A percentile compares a stretch with the other conserved stretches of the same genome.
These are phyloP conservation scores for Andrena praecox DNA, from an alignment of 2,888 invertebrate species.

Conservation along the genomic window DNA sequence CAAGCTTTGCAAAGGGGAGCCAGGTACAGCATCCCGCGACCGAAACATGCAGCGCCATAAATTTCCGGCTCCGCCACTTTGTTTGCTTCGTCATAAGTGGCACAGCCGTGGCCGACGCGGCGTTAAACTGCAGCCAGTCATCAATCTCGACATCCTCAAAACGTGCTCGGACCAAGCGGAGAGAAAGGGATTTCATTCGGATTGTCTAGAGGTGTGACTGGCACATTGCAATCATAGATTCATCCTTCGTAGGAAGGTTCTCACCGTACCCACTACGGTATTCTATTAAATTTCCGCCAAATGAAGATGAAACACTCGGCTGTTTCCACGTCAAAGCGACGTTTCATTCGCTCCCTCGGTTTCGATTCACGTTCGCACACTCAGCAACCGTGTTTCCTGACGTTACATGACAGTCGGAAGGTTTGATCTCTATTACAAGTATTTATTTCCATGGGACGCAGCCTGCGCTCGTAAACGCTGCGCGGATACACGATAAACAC, in stretches of 20 bases:
- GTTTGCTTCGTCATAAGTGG: slow-evolving; percentile 33
- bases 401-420: background rate
- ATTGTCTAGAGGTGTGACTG: slow-evolving; percentile 20
- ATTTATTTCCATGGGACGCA: background rate
- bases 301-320: slow-evolving; percentile 1
- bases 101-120: slow-evolving; percentile 12
- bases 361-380: background rate
- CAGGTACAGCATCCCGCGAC: background rate
- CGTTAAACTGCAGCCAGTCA: slow-evolving; percentile 9
- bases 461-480: background rate
- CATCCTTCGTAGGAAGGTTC: background rate
- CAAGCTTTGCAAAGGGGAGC: background rate
- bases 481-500: background rate
- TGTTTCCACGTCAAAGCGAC: slow-evolving; percentile 16
- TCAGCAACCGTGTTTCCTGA: background rate
- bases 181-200: slow-evolving; percentile 30
- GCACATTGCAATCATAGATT: slow-evolving; percentile 32
- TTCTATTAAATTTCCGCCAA: background rate
- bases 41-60: slow-evolving; percentile 20
- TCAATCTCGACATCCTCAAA: slow-evolving; percentile 37
- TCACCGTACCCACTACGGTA: background rate
- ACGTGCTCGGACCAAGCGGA: slow-evolving; percentile 10
- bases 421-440: background rate
- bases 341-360: background rate
- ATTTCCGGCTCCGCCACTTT: slow-evolving; percentile 48